These are phyloP conservation scores for Brachionus rotundiformis DNA, from an alignment of 1,140 invertebrate genomes.

Conservation along the genomic window DNA sequence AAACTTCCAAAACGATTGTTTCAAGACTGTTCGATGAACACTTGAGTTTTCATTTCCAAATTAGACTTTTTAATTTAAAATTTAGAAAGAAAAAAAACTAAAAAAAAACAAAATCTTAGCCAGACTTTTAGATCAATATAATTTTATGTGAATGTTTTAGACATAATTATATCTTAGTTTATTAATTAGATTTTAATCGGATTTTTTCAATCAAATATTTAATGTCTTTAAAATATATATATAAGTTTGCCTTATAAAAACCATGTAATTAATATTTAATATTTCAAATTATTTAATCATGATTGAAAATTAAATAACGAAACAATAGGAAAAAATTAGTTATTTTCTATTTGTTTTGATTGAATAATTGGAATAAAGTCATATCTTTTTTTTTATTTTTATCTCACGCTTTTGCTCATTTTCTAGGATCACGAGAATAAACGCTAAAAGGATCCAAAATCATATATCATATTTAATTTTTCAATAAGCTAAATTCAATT, in stretches of 20 bases:
- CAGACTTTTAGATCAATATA: background rate
- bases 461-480: too few relatives aligned
- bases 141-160: background rate
- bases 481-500: too few relatives aligned
- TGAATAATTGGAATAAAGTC: too few relatives aligned
- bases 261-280: background rate
- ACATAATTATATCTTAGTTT: background rate
- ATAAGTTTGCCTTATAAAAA: too few relatives aligned
- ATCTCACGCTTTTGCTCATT: too few relatives aligned
- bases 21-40: background rate
- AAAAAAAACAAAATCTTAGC: background rate
- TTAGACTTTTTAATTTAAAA: background rate
- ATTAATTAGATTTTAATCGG: background rate
- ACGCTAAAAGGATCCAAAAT: too few relatives aligned
- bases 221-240: slow-evolving; percentile 6
- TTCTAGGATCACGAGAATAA: too few relatives aligned
- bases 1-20: background rate
- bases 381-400: too few relatives aligned
- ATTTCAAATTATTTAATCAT: background rate
- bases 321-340: background rate
- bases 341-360: too few relatives aligned
- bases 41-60: background rate
- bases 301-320: background rate
- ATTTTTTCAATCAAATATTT: background rate
- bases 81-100: background rate